Evolutionary conservation across 2,888 invertebrate genomes (phyloP), one percentile per base, ranked within the genome.

Genomic region (Lithophane semibrunnea): DNA sequence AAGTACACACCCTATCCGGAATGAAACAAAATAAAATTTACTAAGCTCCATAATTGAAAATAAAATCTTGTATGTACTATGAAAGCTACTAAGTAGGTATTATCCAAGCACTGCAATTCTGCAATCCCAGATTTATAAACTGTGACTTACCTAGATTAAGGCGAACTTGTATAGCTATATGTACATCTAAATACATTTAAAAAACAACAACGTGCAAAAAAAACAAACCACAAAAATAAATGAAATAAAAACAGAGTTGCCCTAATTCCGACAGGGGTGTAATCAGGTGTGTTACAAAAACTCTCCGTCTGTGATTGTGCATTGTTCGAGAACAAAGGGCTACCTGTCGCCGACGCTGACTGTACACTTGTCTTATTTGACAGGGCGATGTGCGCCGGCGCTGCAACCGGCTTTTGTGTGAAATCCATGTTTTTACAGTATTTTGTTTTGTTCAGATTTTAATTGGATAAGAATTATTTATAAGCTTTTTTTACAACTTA

Each of bases 281-380:
- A 90, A 91, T 91, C 91, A 91, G 90, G 88, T 90, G 92, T 78
- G 79, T 79, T 78, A 90, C 87, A 90, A 91, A 91, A 91, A 90
- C 86, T 87, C 86, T 87, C 75, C 82, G 90, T 88, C 86, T 90
- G 88, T 89, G 91, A 91, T 90, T 90, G 90, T 90, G 90, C 88
- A 93, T 93, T 94, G 93, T 93, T 90, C 88, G 87, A 83, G 86
- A 90, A 93, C 93, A 93, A 94, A 92, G 92, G 85, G 90, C 92
- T 94, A 94, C 94, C 94, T 95, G 94, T 94, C 93, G 89, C 88
- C 80, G 89, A 83, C 87, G 87, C 80, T 89, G 85, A 77, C 69
- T 77, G 86, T 83, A 83, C 92, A 90, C 90, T 90, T 91, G 90
- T 90, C 89, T 84, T 71, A 66, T 79, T 86, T 88, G 89, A 87